A percentile compares a stretch with the other conserved stretches of the same genome.
These are phyloP conservation scores for Cynodonichthys magdalenae DNA, from an alignment of 2,797 vertebrate genomes.

Conservation along the genomic window DNA sequence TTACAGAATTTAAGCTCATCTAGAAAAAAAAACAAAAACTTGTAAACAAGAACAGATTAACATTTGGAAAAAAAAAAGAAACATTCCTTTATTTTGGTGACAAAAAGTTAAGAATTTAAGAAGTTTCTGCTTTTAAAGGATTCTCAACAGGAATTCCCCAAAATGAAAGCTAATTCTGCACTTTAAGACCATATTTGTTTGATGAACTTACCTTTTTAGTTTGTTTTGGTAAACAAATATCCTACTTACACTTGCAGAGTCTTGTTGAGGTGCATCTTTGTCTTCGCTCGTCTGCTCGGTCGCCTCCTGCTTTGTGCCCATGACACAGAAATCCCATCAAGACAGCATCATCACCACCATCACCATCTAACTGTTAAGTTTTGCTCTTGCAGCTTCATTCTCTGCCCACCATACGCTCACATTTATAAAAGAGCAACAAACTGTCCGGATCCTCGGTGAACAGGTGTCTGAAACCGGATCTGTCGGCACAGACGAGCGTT, in stretches of 20 bases:
- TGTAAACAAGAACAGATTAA: no score
- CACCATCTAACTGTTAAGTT: conserved; percentile 36
- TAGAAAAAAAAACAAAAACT: no score
- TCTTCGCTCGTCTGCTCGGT: conserved; percentile 48
- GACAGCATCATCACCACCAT: conserved; percentile 45
- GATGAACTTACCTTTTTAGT: neutral
- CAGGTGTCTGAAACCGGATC: conserved; percentile 75
- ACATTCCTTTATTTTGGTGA: no score
- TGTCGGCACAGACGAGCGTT: conserved; percentile 46
- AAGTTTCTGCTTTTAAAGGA: neutral
- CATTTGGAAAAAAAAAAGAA: no score
- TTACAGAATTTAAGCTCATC: no score
- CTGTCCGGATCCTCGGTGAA: conserved; percentile 24
- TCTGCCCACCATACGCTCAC: neutral
- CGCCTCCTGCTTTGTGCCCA: conserved; percentile 73
- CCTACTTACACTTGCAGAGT: conserved; percentile 76
- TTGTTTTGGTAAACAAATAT: neutral
- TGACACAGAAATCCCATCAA: conserved; percentile 65
- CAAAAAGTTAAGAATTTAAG: neutral
- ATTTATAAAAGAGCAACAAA: conserved; percentile 4
- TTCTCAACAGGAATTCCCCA: neutral
- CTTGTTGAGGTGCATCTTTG: conserved; percentile 58
- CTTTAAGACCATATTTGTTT: neutral
- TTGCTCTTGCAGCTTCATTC: conserved; percentile 26
- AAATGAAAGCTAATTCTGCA: neutral